phyloP scores from a whole-genome alignment of 2,113 vertebrate species.

The Struthidea cinerea region DNA sequence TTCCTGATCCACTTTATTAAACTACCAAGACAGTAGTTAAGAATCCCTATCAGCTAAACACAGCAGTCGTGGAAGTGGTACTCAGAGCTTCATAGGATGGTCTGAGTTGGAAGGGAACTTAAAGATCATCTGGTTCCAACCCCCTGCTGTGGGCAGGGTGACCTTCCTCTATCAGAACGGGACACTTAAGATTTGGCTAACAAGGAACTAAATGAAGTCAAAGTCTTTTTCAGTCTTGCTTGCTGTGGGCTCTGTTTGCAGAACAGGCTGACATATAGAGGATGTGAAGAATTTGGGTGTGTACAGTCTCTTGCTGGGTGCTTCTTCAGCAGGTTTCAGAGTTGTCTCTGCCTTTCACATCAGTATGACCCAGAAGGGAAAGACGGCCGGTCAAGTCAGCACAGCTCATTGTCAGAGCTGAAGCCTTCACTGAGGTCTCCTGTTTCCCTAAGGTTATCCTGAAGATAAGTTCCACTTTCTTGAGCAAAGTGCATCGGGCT shows the following conservation, averaged over 20 bases:
- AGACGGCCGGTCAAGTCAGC: constrained; percentile 25
- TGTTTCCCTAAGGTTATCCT: constrained; percentile 54
- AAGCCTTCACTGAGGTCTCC: constrained; percentile 44
- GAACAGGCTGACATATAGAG: constrained; percentile 54
- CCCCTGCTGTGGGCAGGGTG: accelerated
- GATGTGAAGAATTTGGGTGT: constrained; percentile 63
- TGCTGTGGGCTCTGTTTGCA: constrained; percentile 50
- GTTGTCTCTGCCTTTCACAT: constrained; percentile 78
- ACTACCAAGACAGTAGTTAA: not conserved
- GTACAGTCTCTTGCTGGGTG: constrained; percentile 64
- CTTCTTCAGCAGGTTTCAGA: constrained; percentile 72
- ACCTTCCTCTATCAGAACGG: not conserved
- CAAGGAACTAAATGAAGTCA: not conserved
- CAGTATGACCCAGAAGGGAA: constrained; percentile 82
- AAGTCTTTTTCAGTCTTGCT: constrained; percentile 21
- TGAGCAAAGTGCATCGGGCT: constrained; percentile 58
- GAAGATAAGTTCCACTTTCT: constrained; percentile 55
- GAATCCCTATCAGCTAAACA: not conserved
- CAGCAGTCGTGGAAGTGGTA: not conserved
- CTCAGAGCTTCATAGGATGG: not conserved
- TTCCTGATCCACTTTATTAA: not conserved
- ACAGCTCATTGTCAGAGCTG: constrained; percentile 53
- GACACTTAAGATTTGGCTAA: not conserved
- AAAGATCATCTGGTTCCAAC: not conserved
- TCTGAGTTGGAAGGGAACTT: not conserved